Percentiles rank a stretch among this genome's conserved stretches.
Evolutionary conservation across 2,113 vertebrate species (phyloP).

Genomic region (Onychostoma macrolepis): DNA sequence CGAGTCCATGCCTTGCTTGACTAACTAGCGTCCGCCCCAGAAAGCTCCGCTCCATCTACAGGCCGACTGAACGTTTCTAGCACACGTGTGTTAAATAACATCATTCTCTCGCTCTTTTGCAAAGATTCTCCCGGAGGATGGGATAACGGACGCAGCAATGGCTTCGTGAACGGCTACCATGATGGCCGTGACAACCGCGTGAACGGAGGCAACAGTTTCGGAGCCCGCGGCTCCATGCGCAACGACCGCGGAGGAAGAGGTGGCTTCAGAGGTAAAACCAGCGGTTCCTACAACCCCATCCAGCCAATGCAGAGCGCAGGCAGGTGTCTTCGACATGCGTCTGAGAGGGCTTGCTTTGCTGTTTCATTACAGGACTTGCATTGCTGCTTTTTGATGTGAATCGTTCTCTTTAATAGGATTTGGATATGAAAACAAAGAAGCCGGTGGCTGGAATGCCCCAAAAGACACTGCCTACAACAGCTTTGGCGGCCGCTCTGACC

Average conservation of each 20-base stretch:
- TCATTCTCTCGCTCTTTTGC: not conserved
- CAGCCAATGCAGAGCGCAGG: conserved; percentile 69
- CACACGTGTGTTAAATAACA: not conserved
- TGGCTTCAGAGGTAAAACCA: conserved; percentile 72
- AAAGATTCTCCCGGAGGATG: conserved; percentile 69
- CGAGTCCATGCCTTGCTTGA: not conserved
- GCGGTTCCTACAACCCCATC: conserved; percentile 72
- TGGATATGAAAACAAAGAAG: conserved; percentile 79
- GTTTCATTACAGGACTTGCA: not conserved
- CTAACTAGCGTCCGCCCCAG: not conserved
- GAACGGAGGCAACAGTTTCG: conserved; percentile 71
- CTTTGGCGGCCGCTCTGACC: conserved; percentile 85
- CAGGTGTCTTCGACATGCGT: not conserved
- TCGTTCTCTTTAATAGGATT: conserved; percentile 60
- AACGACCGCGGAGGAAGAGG: conserved; percentile 75
- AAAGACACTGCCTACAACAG: conserved; percentile 90
- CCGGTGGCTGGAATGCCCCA: conserved; percentile 84
- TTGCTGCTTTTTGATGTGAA: not conserved
- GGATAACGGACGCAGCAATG: conserved; percentile 75
- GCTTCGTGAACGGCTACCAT: conserved; percentile 80
- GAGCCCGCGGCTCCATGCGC: conserved; percentile 73
- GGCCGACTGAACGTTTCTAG: not conserved
- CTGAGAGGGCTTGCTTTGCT: not conserved
- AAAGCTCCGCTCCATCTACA: not conserved
- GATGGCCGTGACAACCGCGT: conserved; percentile 75